Evolutionary conservation across 1,140 invertebrate species (phyloP).

Genomic region (Scylla paramamosain): DNA sequence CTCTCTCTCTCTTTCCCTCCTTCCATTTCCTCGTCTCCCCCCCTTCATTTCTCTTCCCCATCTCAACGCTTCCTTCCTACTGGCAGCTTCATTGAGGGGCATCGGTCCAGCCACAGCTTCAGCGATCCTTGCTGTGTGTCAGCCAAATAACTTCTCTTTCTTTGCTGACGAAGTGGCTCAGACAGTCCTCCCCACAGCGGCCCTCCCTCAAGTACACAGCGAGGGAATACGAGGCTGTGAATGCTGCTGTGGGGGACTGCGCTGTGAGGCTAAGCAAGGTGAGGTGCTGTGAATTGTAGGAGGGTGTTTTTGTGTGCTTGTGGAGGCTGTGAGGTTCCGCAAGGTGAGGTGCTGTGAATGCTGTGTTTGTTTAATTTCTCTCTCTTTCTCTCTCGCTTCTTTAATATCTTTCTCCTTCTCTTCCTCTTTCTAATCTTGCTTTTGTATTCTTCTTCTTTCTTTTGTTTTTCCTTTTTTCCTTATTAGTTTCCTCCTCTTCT

Average conservation of each 20-base stretch:
- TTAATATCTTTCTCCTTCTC: neutral
- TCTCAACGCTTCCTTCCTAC: neutral
- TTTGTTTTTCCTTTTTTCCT: neutral
- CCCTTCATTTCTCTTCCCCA: too few species aligned
- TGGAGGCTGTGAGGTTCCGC: too few species aligned
- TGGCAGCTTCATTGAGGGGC: neutral
- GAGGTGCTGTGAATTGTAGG: neutral
- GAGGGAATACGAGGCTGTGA: neutral
- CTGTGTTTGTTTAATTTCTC: neutral
- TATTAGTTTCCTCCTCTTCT: neutral
- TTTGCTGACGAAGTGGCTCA: neutral
- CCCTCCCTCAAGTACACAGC: neutral
- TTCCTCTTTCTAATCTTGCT: neutral
- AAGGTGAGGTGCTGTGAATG: too few species aligned
- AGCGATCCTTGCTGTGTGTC: neutral
- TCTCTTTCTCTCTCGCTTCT: neutral
- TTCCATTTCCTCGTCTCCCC: too few species aligned
- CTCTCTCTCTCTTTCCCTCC: too few species aligned
- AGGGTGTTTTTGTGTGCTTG: too few species aligned
- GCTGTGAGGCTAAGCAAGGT: neutral
- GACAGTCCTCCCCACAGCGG: neutral
- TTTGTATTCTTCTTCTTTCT: neutral
- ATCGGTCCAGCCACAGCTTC: neutral
- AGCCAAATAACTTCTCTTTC: neutral
- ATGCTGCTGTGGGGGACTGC: neutral